Evolutionary conservation across 2,113 vertebrate genomes (phyloP).

Genomic region (Sitta europaea): DNA sequence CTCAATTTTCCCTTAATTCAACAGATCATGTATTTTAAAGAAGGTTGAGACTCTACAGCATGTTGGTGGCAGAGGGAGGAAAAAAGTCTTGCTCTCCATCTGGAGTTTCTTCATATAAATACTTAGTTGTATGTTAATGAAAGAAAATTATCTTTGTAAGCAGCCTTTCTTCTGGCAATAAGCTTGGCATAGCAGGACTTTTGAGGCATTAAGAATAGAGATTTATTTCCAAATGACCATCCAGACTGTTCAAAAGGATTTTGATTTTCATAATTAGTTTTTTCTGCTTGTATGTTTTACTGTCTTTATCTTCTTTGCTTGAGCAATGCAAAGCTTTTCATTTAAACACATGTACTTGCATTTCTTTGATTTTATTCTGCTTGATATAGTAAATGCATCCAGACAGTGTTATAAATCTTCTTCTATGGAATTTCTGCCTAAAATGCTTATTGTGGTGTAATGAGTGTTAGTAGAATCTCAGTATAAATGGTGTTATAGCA

Average conservation of each 20-base stretch:
- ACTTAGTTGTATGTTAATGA: neutral
- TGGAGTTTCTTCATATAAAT: slow-evolving; percentile 2
- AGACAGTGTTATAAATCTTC: neutral
- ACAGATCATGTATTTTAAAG: neutral
- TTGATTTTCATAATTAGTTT: slow-evolving; percentile 20
- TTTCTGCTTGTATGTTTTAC: neutral
- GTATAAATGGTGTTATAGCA: neutral
- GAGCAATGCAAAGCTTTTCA: neutral
- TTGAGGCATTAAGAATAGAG: slow-evolving; percentile 1
- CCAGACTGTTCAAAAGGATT: neutral
- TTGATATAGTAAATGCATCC: neutral
- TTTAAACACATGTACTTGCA: neutral
- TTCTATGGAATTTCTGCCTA: neutral
- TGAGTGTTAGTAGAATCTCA: neutral
- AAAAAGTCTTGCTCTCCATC: neutral
- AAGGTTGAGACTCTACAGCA: neutral
- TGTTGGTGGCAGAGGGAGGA: neutral
- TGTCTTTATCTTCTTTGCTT: neutral
- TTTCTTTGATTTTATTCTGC: neutral
- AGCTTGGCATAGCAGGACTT: neutral
- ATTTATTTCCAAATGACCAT: slow-evolving; percentile 37
- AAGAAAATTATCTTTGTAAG: slow-evolving; percentile 32
- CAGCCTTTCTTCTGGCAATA: slow-evolving; percentile 38
- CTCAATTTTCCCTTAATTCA: slow-evolving; percentile 26
- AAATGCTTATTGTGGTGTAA: neutral